Base-by-base conservation (phyloP, 2,797 vertebrate genomes). In the Toxotes lorentzi region DNA sequence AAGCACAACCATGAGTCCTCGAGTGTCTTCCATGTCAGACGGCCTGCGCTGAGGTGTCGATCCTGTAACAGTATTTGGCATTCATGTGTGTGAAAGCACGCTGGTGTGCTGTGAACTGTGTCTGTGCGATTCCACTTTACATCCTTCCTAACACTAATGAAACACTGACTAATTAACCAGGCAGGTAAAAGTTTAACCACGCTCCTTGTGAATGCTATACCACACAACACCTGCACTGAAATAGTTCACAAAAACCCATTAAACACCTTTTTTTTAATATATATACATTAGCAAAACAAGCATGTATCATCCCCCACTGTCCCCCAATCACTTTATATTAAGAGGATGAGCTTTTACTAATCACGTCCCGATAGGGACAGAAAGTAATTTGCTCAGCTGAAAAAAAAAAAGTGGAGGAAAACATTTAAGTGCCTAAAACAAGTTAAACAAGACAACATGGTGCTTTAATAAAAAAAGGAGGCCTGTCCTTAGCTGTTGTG, bases 101-200 rank as follows among this genome's bases (percentile, higher is more conserved):
- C 17, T 19, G 35, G 40, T 85, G 91, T 88, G 92, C 84, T 85
- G 53, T 68, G 79, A 88, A 75, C 54, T 82, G 86, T 90, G 77
- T 85, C 81, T 71, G 65, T 70, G 76, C 54, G 67, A 86, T 67
- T 85, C 83, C 81, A 89, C 79, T 91, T 90, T 85, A 90, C 92
- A 92, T 88, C 86, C 91, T 88, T 79, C 75, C 82, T 48, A 76
- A 87, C 87, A 83, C 86, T 74, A 85, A 90, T 86, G 79, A 91
- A 92, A 93, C 91, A 91, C 89, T 88, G 85, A 94, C 91, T 93
- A 91, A 94, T 93, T 94, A 94, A 94, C 93, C 83, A 85, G 86
- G 61, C 54, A 51, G 57, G 94, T 95, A 70, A 94, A 94, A 85
- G 79, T 93, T 95, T 95, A 95, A 95, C 95, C 73, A 75, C 70